These are phyloP conservation scores for Rissa tridactyla DNA, from an alignment of 2,113 vertebrate genomes.

Conservation along the genomic window DNA sequence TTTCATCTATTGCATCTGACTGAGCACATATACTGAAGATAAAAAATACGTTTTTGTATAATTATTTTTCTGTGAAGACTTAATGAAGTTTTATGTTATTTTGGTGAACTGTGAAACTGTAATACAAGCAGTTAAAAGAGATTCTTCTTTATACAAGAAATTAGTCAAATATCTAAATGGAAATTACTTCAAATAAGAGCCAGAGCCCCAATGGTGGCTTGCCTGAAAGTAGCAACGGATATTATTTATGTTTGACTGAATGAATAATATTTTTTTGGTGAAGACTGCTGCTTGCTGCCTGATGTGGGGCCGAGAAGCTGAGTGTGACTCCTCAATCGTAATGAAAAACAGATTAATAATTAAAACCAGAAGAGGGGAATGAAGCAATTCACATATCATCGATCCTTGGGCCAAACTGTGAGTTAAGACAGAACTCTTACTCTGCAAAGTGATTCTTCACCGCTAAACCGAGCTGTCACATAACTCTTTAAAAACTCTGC, in stretches of 20 bases:
- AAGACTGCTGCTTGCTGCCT: not conserved
- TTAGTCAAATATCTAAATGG: not conserved
- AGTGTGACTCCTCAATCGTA: not conserved
- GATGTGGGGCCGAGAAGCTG: not conserved
- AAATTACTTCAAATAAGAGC: slow-evolving; percentile 8
- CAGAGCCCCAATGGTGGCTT: not conserved
- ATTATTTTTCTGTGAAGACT: not conserved
- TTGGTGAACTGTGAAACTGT: not conserved
- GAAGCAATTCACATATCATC: not conserved
- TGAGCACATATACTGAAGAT: not conserved
- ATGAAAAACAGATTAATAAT: not conserved
- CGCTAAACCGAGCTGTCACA: not conserved
- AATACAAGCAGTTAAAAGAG: not conserved
- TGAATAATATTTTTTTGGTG: not conserved
- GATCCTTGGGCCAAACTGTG: not conserved
- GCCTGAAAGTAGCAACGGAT: not conserved
- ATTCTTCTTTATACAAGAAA: not conserved
- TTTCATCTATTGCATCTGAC: not conserved
- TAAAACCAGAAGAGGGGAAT: not conserved
- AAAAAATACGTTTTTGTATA: not conserved
- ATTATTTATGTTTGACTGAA: not conserved
- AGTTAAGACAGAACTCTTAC: not conserved
- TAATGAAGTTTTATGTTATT: not conserved
- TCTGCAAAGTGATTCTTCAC: not conserved
- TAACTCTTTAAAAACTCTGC: not conserved